Base-by-base conservation (phyloP, 53 echinoderm and acorn worm species). In the Holothuria scabra region DNA sequence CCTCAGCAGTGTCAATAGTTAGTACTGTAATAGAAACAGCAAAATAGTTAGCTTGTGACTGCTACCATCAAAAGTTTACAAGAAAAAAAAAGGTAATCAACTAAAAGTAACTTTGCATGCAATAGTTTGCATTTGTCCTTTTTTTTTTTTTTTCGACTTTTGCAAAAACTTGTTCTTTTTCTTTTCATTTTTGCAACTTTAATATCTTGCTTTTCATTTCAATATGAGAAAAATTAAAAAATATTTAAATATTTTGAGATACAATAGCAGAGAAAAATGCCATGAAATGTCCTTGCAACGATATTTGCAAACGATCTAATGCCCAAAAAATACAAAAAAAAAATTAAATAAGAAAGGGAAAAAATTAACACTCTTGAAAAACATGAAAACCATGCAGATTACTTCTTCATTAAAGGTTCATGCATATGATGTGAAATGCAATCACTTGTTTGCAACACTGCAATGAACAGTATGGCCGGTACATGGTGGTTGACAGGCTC, bases 1-100 rank as follows among this genome's bases (percentile, higher is more conserved):
- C 46, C 49, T 86, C 72, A 1, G 94, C 79, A 20, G 46, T n/a
- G 16, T 64, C 65, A 38, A 93, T 91, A 10, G 81, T 67, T 61
- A 95, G 70, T 22, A 89, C 91, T 66, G 68, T 84, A 86, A 76
- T n/a, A 65, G 52, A 59, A 82, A 76, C 56, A 37, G 48, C 55
- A 71, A 89, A 71, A 14, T 65, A 1, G 28, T 28, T 80, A 80
- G 11, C 20, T 26, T 16, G 28, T 14, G 1, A 14, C n/a, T n/a
- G 19, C 13, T 7, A 83, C 18, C 18, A 16, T 52, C 3, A 14
- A 52, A 52, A 14, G 18, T 3, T 16, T 18, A 52, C 52, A 52
- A 16, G 52, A 16, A 18, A 52, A 52, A 52, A 52, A 0, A 52
- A 52, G 8, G 18, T 16, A 16, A 4, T 18, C 0, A 2, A 52